These are phyloP conservation scores for Heliconius melpomene DNA, from an alignment of 1,140 invertebrate species.

Conservation along the genomic window DNA sequence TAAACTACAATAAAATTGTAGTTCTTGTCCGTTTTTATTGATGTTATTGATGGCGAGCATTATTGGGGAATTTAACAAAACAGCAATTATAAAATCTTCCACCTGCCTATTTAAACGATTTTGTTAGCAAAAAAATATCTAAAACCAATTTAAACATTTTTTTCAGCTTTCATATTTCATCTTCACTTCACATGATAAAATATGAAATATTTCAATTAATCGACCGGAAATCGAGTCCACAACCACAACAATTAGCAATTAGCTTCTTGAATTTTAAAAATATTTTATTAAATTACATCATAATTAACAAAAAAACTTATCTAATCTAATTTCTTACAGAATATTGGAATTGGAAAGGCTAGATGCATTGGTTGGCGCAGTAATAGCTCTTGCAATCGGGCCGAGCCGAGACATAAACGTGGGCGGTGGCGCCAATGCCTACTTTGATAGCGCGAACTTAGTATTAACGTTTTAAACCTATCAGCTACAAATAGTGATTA, in stretches of 20 bases:
- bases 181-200: too few relatives aligned
- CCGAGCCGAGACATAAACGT: conserved; percentile 57
- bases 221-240: too few relatives aligned
- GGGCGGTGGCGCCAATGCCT: conserved; percentile 70
- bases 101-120: too few relatives aligned
- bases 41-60: not conserved
- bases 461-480: conserved; percentile 58
- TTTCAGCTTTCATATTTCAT: too few relatives aligned
- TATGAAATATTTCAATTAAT: too few relatives aligned
- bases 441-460: conserved; percentile 63
- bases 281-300: not conserved
- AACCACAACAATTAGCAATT: too few relatives aligned
- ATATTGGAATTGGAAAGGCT: conserved; percentile 31
- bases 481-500: conserved; percentile 65
- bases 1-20: not conserved
- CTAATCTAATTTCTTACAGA: not conserved
- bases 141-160: too few relatives aligned
- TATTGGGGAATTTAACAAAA: too few relatives aligned
- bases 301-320: not conserved
- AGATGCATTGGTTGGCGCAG: conserved; percentile 45
- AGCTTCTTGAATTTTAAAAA: too few relatives aligned
- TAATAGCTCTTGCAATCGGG: conserved; percentile 65
- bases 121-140: too few relatives aligned
- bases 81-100: too few relatives aligned
- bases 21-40: not conserved